Conservation (phyloP, 2,888 invertebrate genomes). For the Philaethria dido region DNA sequence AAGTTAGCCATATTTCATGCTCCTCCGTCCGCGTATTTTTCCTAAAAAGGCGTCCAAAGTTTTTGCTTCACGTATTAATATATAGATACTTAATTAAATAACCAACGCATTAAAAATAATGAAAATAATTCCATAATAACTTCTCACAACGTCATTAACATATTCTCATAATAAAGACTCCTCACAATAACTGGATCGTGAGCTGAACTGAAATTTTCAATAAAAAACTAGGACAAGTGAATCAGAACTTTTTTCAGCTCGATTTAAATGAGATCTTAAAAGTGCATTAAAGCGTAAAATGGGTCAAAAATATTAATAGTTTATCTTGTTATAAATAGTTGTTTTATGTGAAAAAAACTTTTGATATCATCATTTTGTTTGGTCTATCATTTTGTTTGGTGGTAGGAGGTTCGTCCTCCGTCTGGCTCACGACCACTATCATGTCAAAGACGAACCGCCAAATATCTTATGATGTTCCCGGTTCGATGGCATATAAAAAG, state of each 20-base stretch:
- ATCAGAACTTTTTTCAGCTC: slow-evolving; percentile 9
- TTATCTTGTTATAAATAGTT: slow-evolving; percentile 7
- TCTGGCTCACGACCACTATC: too few relatives aligned
- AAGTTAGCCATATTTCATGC: too few relatives aligned
- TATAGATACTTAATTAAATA: too few relatives aligned
- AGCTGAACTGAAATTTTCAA: slow-evolving; percentile 1
- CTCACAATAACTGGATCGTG: not conserved
- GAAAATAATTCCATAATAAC: not conserved
- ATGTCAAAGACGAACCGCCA: too few relatives aligned
- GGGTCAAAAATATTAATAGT: slow-evolving; percentile 17
- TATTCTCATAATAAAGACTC: slow-evolving; percentile 6
- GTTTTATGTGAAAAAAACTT: slow-evolving; percentile 1
- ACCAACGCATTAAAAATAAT: not conserved
- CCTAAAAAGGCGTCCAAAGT: too few relatives aligned
- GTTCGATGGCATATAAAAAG: too few relatives aligned
- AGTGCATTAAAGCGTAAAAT: slow-evolving; percentile 17
- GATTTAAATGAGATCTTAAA: slow-evolving; percentile 19
- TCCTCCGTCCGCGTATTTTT: too few relatives aligned
- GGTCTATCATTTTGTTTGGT: too few relatives aligned
- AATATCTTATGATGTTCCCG: too few relatives aligned
- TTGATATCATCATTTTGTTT: not conserved
- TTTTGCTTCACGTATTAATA: too few relatives aligned
- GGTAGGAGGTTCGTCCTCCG: too few relatives aligned
- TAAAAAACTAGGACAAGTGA: slow-evolving; percentile 17
- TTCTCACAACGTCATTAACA: not conserved